phyloP scores from a whole-genome alignment of 92 coral and sea anemone genomes.

The Parazoanthus swiftii region DNA sequence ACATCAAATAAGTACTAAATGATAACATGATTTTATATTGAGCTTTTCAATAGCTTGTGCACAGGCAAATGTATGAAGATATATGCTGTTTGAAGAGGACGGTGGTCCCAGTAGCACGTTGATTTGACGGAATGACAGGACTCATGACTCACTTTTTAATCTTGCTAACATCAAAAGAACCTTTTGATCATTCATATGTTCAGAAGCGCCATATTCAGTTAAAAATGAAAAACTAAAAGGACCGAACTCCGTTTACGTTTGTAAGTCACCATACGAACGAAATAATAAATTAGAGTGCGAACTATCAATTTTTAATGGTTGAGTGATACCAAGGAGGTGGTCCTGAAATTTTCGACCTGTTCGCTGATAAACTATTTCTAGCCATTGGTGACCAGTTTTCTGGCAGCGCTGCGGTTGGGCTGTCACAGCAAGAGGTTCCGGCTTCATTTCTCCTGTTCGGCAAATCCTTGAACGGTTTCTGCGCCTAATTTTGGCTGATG shows the following conservation, averaged over 20 bases:
- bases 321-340: conserved; percentile 17
- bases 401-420: conserved; percentile 16
- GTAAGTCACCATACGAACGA: neutral
- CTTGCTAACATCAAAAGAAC: neutral
- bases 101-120: too few relatives aligned
- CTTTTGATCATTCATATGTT: neutral
- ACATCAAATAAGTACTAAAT: neutral
- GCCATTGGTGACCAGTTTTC: conserved; percentile 10
- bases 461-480: conserved; percentile 7
- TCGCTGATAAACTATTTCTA: neutral
- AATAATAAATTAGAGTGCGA: neutral
- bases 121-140: neutral
- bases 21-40: neutral
- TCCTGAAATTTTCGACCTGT: neutral
- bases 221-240: too few relatives aligned
- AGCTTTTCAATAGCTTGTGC: neutral
- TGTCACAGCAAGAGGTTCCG: conserved; percentile 19
- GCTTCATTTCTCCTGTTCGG: conserved; percentile 18
- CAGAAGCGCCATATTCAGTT: too few relatives aligned
- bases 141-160: too few relatives aligned
- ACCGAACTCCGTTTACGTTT: neutral
- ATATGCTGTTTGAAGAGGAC: neutral
- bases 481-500: neutral
- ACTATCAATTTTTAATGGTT: neutral
- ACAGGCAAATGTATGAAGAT: too few relatives aligned